A percentile compares a stretch with the other conserved stretches of the same genome.
These are phyloP conservation scores for Drosophila parvula DNA, from an alignment of 1,140 invertebrate genomes.

Conservation along the genomic window DNA sequence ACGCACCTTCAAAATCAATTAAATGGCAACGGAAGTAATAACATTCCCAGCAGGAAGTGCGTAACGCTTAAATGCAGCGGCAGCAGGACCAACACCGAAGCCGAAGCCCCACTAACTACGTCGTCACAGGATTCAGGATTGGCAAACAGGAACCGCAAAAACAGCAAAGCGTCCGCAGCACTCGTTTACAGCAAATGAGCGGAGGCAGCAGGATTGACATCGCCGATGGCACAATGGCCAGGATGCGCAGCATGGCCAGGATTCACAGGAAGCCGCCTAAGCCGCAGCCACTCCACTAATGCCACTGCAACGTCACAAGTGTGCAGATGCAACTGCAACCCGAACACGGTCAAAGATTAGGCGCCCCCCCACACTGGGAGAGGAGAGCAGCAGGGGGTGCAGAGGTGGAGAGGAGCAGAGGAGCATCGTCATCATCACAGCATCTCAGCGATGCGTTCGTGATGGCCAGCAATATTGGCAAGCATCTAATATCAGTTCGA, in stretches of 20 bases:
- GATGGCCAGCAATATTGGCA: constrained; percentile 15
- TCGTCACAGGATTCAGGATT: constrained; percentile 6
- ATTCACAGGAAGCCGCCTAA: constrained; percentile 58
- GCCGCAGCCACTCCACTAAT: constrained; percentile 70
- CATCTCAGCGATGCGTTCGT: constrained; percentile 39
- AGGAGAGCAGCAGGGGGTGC: too few species aligned
- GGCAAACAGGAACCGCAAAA: constrained; percentile 64
- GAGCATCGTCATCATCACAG: background rate
- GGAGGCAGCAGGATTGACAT: constrained; percentile 46
- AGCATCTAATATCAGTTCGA: constrained; percentile 37
- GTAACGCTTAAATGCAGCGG: constrained; percentile 75
- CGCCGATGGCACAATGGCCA: constrained; percentile 51
- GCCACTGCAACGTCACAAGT: constrained; percentile 59
- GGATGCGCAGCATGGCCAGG: constrained; percentile 44
- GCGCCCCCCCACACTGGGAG: background rate
- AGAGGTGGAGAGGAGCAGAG: background rate
- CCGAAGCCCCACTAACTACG: constrained; percentile 10
- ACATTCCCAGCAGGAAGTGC: constrained; percentile 78
- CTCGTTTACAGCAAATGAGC: constrained; percentile 68
- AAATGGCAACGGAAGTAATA: constrained; percentile 81
- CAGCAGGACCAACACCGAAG: constrained; percentile 22
- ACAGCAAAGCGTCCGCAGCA: constrained; percentile 50
- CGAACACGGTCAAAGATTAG: constrained; percentile 54
- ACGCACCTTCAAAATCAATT: constrained; percentile 81
- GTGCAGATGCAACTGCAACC: constrained; percentile 10